Evolutionary conservation across 2,888 invertebrate genomes (phyloP).

Genomic region (Plutella xylostella): DNA sequence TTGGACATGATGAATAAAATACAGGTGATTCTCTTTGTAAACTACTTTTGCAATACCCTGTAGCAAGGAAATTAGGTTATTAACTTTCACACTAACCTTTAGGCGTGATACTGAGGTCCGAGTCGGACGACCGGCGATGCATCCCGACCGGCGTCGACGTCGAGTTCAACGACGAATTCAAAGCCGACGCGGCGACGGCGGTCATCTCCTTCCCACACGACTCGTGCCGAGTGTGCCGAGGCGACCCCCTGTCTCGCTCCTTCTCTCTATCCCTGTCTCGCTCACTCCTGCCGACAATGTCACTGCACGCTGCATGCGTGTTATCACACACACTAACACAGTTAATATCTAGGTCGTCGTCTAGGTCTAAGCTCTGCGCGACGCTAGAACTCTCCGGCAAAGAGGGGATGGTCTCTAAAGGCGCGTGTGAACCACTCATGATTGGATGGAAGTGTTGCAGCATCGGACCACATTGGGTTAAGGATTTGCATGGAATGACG

Average conservation of each 20-base stretch:
- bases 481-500: slow-evolving; percentile 32
- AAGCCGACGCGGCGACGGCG: slow-evolving; percentile 30
- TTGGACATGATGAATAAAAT: too few species aligned
- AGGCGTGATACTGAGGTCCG: slow-evolving; percentile 91
- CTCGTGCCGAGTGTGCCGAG: slow-evolving; percentile 66
- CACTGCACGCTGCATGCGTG: slow-evolving; percentile 66
- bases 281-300: slow-evolving; percentile 45
- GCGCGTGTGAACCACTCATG: slow-evolving; percentile 37
- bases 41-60: too few species aligned
- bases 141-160: slow-evolving; percentile 66
- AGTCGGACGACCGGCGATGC: slow-evolving; percentile 90
- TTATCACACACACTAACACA: slow-evolving; percentile 63
- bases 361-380: slow-evolving; percentile 42
- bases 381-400: slow-evolving; percentile 47
- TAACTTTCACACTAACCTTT: slow-evolving; percentile 86
- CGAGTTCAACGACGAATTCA: slow-evolving; percentile 50
- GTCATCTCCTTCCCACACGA: slow-evolving; percentile 61
- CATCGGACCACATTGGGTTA: slow-evolving; percentile 35
- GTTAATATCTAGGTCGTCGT: slow-evolving; percentile 37
- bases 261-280: slow-evolving; percentile 32
- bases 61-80: too few species aligned
- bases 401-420: slow-evolving; percentile 56
- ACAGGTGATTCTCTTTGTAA: too few species aligned
- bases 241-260: slow-evolving; percentile 46
- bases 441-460: slow-evolving; percentile 49